Conservation (phyloP, 1,140 invertebrate genomes). For the Heliconius hewitsoni region DNA sequence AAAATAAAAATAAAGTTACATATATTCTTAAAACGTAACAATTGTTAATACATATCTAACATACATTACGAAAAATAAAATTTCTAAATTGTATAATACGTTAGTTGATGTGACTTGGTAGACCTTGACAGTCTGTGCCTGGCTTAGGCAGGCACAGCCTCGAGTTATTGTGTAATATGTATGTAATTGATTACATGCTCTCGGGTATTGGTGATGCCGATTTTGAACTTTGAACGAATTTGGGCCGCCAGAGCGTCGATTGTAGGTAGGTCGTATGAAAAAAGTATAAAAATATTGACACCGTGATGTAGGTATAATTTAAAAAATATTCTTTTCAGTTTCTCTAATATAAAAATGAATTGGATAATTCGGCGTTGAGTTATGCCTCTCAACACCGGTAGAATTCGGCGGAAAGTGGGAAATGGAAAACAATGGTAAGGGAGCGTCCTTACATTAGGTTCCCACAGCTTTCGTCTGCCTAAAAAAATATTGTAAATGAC, state of each 20-base stretch:
- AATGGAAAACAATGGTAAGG: too few species aligned
- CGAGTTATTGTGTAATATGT: conserved; percentile 10
- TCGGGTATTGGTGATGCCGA: background rate
- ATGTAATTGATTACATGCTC: conserved; percentile 12
- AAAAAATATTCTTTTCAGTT: too few species aligned
- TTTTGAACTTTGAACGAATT: background rate
- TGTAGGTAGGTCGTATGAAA: background rate
- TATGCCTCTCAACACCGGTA: too few species aligned
- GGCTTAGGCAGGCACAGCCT: conserved; percentile 22
- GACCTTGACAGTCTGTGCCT: conserved; percentile 19
- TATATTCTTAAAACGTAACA: too few species aligned
- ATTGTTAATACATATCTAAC: background rate
- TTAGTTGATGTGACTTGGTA: background rate
- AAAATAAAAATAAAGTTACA: too few species aligned
- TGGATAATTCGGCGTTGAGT: too few species aligned
- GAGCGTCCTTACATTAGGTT: too few species aligned
- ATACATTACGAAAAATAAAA: background rate
- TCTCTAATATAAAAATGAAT: too few species aligned
- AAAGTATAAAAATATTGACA: background rate
- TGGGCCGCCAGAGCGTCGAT: background rate
- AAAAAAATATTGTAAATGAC: too few species aligned
- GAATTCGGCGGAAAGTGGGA: too few species aligned
- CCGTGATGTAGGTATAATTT: too few species aligned
- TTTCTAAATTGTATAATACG: background rate
- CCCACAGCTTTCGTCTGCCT: too few species aligned